phyloP scores from a whole-genome alignment of 2,888 invertebrate species.

The Muscina levida region DNA sequence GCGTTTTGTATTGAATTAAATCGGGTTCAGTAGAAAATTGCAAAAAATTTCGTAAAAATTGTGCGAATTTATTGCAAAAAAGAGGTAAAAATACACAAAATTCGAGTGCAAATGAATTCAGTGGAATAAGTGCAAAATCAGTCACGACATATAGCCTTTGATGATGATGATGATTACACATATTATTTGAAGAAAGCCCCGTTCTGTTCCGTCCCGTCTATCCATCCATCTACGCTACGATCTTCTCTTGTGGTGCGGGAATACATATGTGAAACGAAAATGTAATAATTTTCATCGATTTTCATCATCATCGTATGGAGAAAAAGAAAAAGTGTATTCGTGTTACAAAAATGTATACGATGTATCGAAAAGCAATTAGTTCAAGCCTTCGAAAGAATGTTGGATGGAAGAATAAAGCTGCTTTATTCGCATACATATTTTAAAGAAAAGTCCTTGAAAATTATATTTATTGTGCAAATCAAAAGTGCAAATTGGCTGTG shows the following conservation, averaged over 20 bases:
- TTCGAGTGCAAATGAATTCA: slow-evolving; percentile 67
- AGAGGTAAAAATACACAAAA: slow-evolving; percentile 70
- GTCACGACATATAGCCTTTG: no score
- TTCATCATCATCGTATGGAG: background rate
- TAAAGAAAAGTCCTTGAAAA: slow-evolving; percentile 6
- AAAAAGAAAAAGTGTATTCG: background rate
- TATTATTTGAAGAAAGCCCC: no score
- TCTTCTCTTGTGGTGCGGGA: background rate
- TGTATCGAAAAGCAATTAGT: no score
- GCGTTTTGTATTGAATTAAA: slow-evolving; percentile 72
- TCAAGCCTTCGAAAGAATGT: no score
- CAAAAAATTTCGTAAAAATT: slow-evolving; percentile 72
- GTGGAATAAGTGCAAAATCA: no score
- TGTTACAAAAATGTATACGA: no score
- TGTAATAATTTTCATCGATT: background rate
- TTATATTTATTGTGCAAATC: background rate
- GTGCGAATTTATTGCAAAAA: slow-evolving; percentile 73
- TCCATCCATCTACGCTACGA: no score
- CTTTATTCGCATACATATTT: no score
- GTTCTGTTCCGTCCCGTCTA: no score
- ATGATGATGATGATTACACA: no score
- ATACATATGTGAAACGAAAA: background rate
- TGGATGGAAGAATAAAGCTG: no score
- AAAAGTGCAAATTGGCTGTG: no score
- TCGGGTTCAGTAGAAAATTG: slow-evolving; percentile 73